phyloP scores from a whole-genome alignment of 2,888 invertebrate genomes.

The Lomographa bimaculata region DNA sequence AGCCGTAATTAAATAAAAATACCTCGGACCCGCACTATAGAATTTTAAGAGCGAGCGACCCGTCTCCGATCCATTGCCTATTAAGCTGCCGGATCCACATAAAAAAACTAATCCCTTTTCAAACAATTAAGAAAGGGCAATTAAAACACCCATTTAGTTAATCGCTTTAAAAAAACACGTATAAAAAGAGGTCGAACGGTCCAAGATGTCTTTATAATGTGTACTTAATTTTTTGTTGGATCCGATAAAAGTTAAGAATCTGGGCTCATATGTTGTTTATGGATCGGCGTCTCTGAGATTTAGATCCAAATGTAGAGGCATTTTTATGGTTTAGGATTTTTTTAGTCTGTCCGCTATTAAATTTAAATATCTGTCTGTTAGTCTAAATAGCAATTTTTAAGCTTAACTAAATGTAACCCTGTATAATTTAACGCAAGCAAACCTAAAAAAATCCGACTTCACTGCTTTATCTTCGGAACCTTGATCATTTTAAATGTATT shows the following conservation, averaged over 20 bases:
- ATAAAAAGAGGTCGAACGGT: conserved; percentile 44
- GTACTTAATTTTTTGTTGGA: conserved; percentile 40
- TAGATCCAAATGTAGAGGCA: neutral
- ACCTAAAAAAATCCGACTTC: no score
- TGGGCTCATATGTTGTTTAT: conserved; percentile 29
- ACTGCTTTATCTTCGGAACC: no score
- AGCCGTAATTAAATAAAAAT: no score
- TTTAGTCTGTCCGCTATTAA: no score
- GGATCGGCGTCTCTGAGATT: conserved; percentile 14
- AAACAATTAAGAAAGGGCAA: conserved; percentile 62
- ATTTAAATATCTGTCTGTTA: no score
- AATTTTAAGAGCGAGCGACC: conserved; percentile 9
- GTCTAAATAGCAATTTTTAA: no score
- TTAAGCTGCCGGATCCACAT: conserved; percentile 36
- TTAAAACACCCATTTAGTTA: conserved; percentile 64
- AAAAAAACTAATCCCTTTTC: conserved; percentile 47
- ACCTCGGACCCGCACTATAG: conserved; percentile 1
- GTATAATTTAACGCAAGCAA: no score
- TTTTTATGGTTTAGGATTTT: no score
- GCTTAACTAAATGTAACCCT: no score
- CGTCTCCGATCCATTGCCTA: conserved; percentile 4
- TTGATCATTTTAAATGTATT: no score
- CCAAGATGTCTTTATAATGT: conserved; percentile 47
- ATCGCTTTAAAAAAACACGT: conserved; percentile 55
- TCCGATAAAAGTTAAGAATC: conserved; percentile 30